Conservation (phyloP, 2,888 invertebrate genomes). For the Heptascelio sp. region DNA sequence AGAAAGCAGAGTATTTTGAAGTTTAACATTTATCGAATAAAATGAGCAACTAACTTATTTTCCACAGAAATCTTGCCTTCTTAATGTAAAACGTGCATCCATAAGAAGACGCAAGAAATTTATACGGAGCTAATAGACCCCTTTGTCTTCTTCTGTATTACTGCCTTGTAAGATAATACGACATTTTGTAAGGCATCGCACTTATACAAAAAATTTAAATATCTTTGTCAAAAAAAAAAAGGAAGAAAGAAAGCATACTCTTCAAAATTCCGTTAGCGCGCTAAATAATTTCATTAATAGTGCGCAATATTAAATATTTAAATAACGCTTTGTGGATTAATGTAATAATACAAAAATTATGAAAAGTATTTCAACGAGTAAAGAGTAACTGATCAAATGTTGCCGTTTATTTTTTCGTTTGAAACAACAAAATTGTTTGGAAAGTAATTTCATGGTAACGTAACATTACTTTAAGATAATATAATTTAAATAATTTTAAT, state of each 20-base stretch:
- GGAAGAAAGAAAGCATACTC: conserved; percentile 17
- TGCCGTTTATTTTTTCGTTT: too few relatives aligned
- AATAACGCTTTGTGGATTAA: too few relatives aligned
- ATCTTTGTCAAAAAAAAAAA: conserved; percentile 38
- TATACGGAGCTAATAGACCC: conserved; percentile 62
- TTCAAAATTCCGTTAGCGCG: conserved; percentile 20
- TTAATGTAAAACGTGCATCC: conserved; percentile 46
- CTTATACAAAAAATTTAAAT: conserved; percentile 46
- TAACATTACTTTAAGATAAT: too few relatives aligned
- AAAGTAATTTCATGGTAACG: too few relatives aligned
- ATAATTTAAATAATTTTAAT: too few relatives aligned
- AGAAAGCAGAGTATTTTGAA: neutral
- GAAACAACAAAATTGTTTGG: too few relatives aligned
- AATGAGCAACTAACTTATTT: conserved; percentile 25
- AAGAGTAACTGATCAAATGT: too few relatives aligned
- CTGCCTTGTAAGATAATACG: conserved; percentile 63
- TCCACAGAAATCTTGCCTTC: conserved; percentile 36
- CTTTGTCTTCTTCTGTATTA: conserved; percentile 55
- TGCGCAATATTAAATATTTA: neutral
- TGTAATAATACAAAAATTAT: too few relatives aligned
- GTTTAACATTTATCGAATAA: conserved; percentile 17
- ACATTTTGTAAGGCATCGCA: conserved; percentile 57
- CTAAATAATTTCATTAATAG: neutral
- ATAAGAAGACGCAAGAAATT: conserved; percentile 55
- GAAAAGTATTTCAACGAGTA: too few relatives aligned